These are phyloP conservation scores for Drosophila busckii DNA, from an alignment of 1,140 invertebrate species.

Conservation along the genomic window DNA sequence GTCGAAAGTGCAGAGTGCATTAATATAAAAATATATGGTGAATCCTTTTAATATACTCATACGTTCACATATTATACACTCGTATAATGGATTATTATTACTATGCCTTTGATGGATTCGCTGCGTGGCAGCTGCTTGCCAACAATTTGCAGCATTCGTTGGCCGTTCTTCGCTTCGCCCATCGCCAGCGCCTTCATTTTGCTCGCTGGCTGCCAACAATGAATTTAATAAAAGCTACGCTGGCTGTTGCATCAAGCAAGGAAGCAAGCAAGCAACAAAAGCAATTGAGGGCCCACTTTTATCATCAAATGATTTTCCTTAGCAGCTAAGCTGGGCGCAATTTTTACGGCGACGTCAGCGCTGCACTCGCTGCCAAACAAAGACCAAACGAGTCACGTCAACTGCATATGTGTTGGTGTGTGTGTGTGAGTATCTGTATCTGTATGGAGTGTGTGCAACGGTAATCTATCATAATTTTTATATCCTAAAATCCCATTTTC, in stretches of 20 bases:
- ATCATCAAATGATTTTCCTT: conserved; percentile 65
- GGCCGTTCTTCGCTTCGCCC: conserved; percentile 3
- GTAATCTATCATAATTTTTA: conserved; percentile 79
- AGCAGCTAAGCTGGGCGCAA: conserved; percentile 44
- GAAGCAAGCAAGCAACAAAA: conserved; percentile 48
- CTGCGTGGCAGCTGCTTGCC: conserved; percentile 9
- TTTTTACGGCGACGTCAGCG: conserved; percentile 45
- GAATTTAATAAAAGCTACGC: conserved; percentile 52
- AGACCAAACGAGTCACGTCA: conserved; percentile 34
- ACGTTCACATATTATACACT: too few species aligned
- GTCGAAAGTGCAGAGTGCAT: too few species aligned
- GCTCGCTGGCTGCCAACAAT: too few species aligned
- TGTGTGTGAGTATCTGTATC: conserved; percentile 4
- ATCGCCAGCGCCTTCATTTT: conserved; percentile 13
- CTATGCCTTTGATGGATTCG: conserved; percentile 27
- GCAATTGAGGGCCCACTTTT: conserved; percentile 68
- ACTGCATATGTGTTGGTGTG: background rate
- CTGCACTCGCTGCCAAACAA: conserved; percentile 33
- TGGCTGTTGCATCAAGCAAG: conserved; percentile 33
- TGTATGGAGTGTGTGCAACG: conserved; percentile 40
- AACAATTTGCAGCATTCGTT: conserved; percentile 10
- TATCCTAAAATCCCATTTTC: conserved; percentile 79
- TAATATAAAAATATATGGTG: too few species aligned
- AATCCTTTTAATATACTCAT: conserved; percentile 13
- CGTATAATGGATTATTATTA: conserved; percentile 39